A percentile compares a stretch with the other conserved stretches of the same genome.
Conservation (phyloP, 2,888 invertebrate genomes). For the Lasioglossum morio region DNA sequence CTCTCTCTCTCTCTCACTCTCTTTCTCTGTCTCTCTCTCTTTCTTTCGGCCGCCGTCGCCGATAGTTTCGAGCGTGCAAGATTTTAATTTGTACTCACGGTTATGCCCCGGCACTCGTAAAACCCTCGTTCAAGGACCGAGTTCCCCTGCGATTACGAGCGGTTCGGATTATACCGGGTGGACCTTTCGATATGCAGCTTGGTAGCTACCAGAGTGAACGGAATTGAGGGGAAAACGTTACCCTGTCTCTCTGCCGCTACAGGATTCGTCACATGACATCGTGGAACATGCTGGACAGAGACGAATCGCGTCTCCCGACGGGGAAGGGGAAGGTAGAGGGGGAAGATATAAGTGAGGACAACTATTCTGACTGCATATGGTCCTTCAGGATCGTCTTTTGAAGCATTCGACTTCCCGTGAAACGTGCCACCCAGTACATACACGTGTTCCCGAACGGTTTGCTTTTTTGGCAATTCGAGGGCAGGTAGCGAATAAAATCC, state of each 20-base stretch:
- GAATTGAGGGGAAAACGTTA: background rate
- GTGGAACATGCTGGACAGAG: no score
- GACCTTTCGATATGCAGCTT: background rate
- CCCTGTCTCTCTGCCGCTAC: background rate
- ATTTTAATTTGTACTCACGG: conserved; percentile 59
- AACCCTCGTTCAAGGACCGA: conserved; percentile 41
- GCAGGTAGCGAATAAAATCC: conserved; percentile 55
- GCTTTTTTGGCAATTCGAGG: conserved; percentile 45
- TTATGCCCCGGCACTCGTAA: conserved; percentile 56
- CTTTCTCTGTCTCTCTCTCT: no score
- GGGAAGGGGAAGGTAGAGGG: no score
- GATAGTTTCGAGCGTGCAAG: conserved; percentile 53
- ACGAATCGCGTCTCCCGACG: no score
- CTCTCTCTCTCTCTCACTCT: background rate
- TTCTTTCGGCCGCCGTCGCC: conserved; percentile 40
- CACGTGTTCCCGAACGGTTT: conserved; percentile 36
- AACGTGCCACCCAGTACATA: conserved; percentile 23
- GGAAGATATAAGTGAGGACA: background rate
- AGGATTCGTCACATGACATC: no score
- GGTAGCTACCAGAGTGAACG: no score
- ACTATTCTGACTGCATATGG: background rate
- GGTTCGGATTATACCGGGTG: conserved; percentile 31
- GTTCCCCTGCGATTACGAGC: conserved; percentile 48
- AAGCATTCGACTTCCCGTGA: background rate
- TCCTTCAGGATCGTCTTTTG: background rate